phyloP scores from a whole-genome alignment of 2,888 invertebrate species.

The Tuta absoluta region DNA sequence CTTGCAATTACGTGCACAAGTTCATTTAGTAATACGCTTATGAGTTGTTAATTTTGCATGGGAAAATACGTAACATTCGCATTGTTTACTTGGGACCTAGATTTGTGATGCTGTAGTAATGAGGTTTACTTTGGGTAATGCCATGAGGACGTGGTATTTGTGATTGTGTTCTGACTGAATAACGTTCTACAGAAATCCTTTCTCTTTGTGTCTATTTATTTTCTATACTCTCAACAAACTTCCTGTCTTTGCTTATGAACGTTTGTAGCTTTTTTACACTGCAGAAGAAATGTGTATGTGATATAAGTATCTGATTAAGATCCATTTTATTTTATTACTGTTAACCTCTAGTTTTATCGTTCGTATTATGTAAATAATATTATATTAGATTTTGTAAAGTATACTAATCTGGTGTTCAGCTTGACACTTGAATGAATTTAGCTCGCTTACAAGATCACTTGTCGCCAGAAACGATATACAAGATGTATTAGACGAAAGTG shows the following conservation, averaged over 20 bases:
- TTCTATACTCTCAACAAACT: conserved; percentile 60
- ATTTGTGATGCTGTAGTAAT: background rate
- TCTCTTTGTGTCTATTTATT: conserved; percentile 28
- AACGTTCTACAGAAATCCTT: background rate
- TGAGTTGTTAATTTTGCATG: conserved; percentile 1
- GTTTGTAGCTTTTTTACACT: conserved; percentile 54
- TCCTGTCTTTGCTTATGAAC: conserved; percentile 52
- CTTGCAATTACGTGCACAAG: background rate
- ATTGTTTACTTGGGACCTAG: conserved; percentile 4
- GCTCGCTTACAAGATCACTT: conserved; percentile 24
- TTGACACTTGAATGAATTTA: conserved; percentile 27
- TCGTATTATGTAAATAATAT: conserved; percentile 71
- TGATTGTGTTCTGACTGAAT: background rate
- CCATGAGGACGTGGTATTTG: background rate
- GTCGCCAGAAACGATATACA: conserved; percentile 28
- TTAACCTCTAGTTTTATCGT: conserved; percentile 64
- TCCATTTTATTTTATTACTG: conserved; percentile 68
- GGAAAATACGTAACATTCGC: background rate
- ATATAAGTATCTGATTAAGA: conserved; percentile 72
- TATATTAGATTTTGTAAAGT: conserved; percentile 67
- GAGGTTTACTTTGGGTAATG: background rate
- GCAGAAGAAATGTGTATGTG: conserved; percentile 68
- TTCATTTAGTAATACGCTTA: background rate
- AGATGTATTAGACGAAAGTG: conserved; percentile 31
- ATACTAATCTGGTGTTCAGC: conserved; percentile 51